These are phyloP conservation scores for Muntiacus reevesi DNA, from an alignment of 2,113 vertebrate genomes.

Conservation along the genomic window DNA sequence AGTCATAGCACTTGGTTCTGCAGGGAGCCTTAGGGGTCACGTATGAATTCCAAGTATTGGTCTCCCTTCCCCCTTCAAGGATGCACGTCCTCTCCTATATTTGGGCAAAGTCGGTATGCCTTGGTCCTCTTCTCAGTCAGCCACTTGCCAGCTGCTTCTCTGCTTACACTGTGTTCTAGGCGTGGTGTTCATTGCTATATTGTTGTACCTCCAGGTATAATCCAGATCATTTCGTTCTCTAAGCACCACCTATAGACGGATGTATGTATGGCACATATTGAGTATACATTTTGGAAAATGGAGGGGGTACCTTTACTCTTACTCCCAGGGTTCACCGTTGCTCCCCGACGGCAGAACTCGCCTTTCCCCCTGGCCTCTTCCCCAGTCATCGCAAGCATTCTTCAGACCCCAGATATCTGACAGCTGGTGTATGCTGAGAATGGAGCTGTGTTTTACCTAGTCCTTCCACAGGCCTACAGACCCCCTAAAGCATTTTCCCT, in stretches of 20 bases:
- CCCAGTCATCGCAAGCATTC: not conserved
- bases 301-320: not conserved
- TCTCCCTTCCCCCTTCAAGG: not conserved
- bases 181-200: not conserved
- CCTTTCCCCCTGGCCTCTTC: not conserved
- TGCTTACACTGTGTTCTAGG: accelerated
- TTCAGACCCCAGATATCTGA: not conserved
- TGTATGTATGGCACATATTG: not conserved
- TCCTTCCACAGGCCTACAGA: not conserved
- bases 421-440: not conserved
- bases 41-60: not conserved
- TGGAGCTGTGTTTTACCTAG: not conserved
- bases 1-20: not conserved
- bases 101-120: accelerated
- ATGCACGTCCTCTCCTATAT: not conserved
- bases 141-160: not conserved
- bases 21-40: not conserved
- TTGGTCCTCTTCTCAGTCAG: not conserved
- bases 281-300: not conserved
- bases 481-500: not conserved
- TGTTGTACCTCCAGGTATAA: not conserved
- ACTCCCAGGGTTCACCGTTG: not conserved
- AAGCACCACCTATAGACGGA: not conserved
- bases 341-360: not conserved
- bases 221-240: not conserved